Conservation (phyloP, 2,113 vertebrate genomes). For the Syrmaticus mikado region DNA sequence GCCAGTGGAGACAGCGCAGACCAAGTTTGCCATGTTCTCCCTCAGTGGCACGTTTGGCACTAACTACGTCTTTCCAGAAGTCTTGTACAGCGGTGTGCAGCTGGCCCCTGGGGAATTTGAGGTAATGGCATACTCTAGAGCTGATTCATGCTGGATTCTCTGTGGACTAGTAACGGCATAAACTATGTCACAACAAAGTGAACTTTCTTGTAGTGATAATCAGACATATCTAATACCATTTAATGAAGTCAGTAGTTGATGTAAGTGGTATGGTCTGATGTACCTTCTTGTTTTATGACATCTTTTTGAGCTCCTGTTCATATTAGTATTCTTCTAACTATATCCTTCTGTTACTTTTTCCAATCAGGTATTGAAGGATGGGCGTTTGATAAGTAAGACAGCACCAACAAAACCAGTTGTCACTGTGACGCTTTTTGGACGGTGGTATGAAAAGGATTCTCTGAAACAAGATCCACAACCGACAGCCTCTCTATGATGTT, state of each 20-base stretch:
- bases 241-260: not conserved
- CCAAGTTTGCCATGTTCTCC: constrained; percentile 74
- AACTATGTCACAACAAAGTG: not conserved
- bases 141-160: not conserved
- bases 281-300: not conserved
- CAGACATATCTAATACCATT: not conserved
- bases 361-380: constrained; percentile 73
- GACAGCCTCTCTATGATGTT: not conserved
- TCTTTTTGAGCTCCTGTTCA: not conserved
- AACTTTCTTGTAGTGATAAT: not conserved
- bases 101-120: constrained; percentile 75
- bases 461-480: not conserved
- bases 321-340: not conserved
- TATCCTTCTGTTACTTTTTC: not conserved
- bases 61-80: constrained; percentile 77
- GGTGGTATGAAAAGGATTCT: constrained; percentile 70
- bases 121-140: constrained; percentile 43
- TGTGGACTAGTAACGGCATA: not conserved
- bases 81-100: constrained; percentile 70
- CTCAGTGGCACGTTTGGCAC: constrained; percentile 79
- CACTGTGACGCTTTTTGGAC: constrained; percentile 76
- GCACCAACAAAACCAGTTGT: constrained; percentile 52
- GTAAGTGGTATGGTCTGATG: fast-evolving
- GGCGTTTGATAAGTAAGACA: constrained; percentile 53
- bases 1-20: constrained; percentile 57